Conservation (phyloP, 92 coral and sea anemone genomes). For the Heteractis magnifica region DNA sequence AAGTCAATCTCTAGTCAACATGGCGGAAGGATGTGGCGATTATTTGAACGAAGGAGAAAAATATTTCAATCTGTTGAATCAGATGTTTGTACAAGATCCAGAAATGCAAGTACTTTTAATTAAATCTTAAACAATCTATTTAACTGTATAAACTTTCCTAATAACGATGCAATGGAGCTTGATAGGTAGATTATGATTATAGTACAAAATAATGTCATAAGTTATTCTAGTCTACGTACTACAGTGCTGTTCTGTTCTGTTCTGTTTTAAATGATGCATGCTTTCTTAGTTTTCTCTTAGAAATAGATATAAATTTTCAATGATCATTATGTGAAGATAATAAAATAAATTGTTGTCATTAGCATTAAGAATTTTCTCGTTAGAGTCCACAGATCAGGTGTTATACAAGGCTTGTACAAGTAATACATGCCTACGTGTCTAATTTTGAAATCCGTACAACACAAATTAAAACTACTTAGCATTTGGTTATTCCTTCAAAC, state of each 20-base stretch:
- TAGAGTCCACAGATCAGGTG: not conserved
- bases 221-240: not conserved
- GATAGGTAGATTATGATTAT: not conserved
- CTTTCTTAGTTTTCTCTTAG: not conserved
- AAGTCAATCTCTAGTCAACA: slow-evolving; percentile 36
- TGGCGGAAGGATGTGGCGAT: slow-evolving; percentile 67
- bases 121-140: not conserved
- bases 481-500: no score
- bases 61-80: slow-evolving; percentile 71
- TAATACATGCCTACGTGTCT: no score
- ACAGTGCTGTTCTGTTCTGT: not conserved
- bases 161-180: not conserved
- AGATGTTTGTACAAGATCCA: slow-evolving; percentile 64
- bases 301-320: not conserved
- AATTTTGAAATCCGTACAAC: no score
- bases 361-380: not conserved
- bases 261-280: not conserved
- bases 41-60: slow-evolving; percentile 46
- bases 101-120: slow-evolving; percentile 64
- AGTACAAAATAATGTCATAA: not conserved
- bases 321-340: not conserved
- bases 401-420: not conserved
- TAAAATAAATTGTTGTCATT: not conserved
- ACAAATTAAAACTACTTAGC: no score
- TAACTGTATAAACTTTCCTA: not conserved